Percentiles rank a stretch among this genome's conserved stretches.
Evolutionary conservation across 2,113 vertebrate species (phyloP).

Genomic region (Herpailurus yagouaroundi): DNA sequence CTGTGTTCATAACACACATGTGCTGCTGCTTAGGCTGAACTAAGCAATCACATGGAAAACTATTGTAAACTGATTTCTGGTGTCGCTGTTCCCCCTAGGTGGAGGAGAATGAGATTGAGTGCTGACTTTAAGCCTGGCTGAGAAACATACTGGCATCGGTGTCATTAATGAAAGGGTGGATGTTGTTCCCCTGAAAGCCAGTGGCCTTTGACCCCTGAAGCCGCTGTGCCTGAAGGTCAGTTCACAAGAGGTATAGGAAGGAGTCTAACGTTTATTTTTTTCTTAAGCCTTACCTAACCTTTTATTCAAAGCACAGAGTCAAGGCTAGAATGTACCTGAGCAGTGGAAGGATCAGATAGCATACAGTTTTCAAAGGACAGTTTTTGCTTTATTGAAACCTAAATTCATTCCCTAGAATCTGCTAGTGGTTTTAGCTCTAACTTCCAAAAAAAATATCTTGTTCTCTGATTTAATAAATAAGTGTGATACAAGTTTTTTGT

Average conservation of each 20-base stretch:
- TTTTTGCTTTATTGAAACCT: slow-evolving; percentile 50
- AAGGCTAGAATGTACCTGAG: slow-evolving; percentile 71
- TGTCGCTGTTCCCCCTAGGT: slow-evolving; percentile 94
- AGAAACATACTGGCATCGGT: slow-evolving; percentile 95
- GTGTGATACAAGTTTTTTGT: slow-evolving; percentile 8
- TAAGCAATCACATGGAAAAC: slow-evolving; percentile 90
- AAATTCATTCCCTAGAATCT: slow-evolving; percentile 8
- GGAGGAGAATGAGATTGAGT: slow-evolving; percentile 89
- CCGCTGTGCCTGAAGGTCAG: slow-evolving; percentile 92
- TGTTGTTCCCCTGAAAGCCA: slow-evolving; percentile 88
- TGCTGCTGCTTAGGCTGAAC: slow-evolving; percentile 91
- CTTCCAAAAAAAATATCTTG: slow-evolving; percentile 45
- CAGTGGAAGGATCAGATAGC: slow-evolving; percentile 69
- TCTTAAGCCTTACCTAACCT: slow-evolving; percentile 75
- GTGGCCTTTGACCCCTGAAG: slow-evolving; percentile 88
- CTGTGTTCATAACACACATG: slow-evolving; percentile 87
- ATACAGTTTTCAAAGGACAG: slow-evolving; percentile 64
- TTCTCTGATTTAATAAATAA: slow-evolving; percentile 59
- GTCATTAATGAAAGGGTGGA: slow-evolving; percentile 87
- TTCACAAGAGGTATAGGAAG: slow-evolving; percentile 86
- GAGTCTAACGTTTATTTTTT: slow-evolving; percentile 77
- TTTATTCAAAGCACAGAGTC: slow-evolving; percentile 79
- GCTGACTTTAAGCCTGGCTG: slow-evolving; percentile 94
- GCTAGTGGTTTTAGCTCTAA: slow-evolving; percentile 60
- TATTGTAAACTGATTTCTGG: slow-evolving; percentile 94